These are phyloP conservation scores for Peromyscus melanophrys DNA, from an alignment of 2,797 vertebrate genomes.

Conservation along the genomic window DNA sequence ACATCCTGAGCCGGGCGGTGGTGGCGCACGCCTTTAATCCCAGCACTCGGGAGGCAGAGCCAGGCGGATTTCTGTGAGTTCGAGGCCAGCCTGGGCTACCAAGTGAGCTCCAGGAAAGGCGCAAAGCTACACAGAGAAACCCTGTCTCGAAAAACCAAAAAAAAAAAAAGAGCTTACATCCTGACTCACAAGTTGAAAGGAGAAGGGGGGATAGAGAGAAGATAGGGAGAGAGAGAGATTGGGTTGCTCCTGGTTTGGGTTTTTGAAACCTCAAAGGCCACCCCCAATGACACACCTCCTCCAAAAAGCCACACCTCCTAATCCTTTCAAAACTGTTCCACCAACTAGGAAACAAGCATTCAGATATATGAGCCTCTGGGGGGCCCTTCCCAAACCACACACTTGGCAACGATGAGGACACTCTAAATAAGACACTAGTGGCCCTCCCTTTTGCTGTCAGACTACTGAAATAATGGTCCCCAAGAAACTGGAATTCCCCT, in stretches of 20 bases:
- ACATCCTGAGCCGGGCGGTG: no score
- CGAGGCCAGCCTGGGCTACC: no score
- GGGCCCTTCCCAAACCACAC: not conserved
- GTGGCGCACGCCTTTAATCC: no score
- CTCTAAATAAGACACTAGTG: not conserved
- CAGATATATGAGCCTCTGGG: no score
- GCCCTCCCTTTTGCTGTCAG: not conserved
- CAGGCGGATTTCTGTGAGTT: no score
- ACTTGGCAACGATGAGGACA: not conserved
- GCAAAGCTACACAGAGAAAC: no score
- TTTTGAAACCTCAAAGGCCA: not conserved
- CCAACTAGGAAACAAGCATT: not conserved
- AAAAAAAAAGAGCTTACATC: not conserved
- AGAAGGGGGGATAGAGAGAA: no score
- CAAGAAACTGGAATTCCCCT: not conserved
- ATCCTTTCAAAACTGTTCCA: not conserved
- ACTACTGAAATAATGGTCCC: not conserved
- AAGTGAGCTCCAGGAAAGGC: no score
- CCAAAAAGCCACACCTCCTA: not conserved
- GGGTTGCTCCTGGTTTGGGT: not conserved
- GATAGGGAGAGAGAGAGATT: not conserved
- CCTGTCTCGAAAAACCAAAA: no score
- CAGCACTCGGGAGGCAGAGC: no score
- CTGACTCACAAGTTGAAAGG: not conserved
- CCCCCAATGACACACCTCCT: not conserved